Evolutionary conservation across 2,888 invertebrate genomes (phyloP).

Genomic region (Pseudoips prasinana): DNA sequence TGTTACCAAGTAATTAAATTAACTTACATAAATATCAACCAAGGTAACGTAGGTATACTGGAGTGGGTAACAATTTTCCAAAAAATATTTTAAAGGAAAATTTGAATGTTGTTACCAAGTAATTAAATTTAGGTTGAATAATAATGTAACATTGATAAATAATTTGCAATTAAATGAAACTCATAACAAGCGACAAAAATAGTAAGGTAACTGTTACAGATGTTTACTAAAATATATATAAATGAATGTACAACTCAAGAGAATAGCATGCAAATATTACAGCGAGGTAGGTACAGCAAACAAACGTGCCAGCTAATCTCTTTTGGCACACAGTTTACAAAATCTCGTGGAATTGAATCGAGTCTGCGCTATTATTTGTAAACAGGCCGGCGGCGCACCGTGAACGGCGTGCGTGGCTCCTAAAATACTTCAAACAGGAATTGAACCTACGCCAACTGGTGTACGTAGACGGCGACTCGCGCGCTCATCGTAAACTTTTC

Average conservation of each 20-base stretch:
- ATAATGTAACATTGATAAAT: too few relatives aligned
- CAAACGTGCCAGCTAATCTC: conserved; percentile 55
- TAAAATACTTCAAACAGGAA: conserved; percentile 78
- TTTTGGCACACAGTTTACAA: conserved; percentile 72
- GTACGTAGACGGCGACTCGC: conserved; percentile 75
- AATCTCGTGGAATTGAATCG: conserved; percentile 72
- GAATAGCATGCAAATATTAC: conserved; percentile 33
- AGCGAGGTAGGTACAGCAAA: conserved; percentile 37
- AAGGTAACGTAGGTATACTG: too few relatives aligned
- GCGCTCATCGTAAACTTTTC: conserved; percentile 69
- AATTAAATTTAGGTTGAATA: too few relatives aligned
- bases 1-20: too few relatives aligned
- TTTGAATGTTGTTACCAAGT: too few relatives aligned
- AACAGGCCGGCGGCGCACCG: conserved; percentile 61
- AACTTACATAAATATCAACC: too few relatives aligned
- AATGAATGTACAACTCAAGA: conserved; percentile 30
- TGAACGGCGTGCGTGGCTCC: conserved; percentile 64
- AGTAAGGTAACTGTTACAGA: too few relatives aligned
- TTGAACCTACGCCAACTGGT: conserved; percentile 77
- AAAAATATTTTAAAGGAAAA: too few relatives aligned
- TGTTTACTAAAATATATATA: too few relatives aligned
- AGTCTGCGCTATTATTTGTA: conserved; percentile 77
- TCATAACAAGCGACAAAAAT: too few relatives aligned
- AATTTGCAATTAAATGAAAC: too few relatives aligned
- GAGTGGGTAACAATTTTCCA: too few relatives aligned